These are phyloP conservation scores for Hylaeus volcanicus DNA, from an alignment of 1,140 invertebrate genomes.

Conservation along the genomic window DNA sequence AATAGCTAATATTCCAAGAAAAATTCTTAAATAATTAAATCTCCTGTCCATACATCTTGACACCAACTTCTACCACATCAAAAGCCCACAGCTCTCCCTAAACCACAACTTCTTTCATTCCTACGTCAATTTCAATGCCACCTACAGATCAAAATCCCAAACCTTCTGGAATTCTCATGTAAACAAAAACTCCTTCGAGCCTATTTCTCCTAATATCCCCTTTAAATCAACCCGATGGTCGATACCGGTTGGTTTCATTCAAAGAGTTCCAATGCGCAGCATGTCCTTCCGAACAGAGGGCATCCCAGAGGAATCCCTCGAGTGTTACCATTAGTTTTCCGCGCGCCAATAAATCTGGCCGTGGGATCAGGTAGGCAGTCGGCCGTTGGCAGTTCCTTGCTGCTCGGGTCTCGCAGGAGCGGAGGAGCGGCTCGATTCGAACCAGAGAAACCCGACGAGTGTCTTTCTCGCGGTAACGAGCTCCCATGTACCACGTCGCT, in stretches of 20 bases:
- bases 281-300: background rate
- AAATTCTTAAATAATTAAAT: too few relatives aligned
- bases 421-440: slow-evolving; percentile 47
- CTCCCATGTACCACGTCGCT: slow-evolving; percentile 76
- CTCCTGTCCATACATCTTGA: too few relatives aligned
- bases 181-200: too few relatives aligned
- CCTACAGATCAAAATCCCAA: too few relatives aligned
- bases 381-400: slow-evolving; percentile 69
- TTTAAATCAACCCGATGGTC: background rate
- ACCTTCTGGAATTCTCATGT: too few relatives aligned
- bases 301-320: slow-evolving; percentile 27
- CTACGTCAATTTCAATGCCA: too few relatives aligned
- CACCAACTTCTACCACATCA: too few relatives aligned
- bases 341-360: slow-evolving; percentile 72
- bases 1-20: too few relatives aligned
- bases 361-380: slow-evolving; percentile 64
- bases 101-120: too few relatives aligned
- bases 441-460: slow-evolving; percentile 34
- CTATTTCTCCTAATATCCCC: too few relatives aligned
- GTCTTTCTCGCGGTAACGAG: slow-evolving; percentile 73
- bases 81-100: too few relatives aligned
- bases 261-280: background rate
- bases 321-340: slow-evolving; percentile 72
- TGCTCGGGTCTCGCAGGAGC: slow-evolving; percentile 45
- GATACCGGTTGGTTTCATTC: background rate